Evolutionary conservation across 2,113 vertebrate species (phyloP).

Genomic region (Aythya baeri): DNA sequence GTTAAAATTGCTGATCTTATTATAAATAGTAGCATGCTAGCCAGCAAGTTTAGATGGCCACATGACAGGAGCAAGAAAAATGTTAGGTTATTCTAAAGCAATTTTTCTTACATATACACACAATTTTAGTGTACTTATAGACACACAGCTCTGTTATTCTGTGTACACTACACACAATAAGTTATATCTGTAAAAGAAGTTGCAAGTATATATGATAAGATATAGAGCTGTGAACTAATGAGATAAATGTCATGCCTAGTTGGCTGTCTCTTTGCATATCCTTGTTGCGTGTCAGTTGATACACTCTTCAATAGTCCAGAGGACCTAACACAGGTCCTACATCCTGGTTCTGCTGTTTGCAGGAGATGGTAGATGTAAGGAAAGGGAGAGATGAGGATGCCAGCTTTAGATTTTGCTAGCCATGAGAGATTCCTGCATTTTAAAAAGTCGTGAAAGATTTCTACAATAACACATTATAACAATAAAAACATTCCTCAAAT

Average conservation of each 20-base stretch:
- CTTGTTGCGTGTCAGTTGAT: not conserved
- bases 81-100: not conserved
- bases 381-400: not conserved
- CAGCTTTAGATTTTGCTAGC: not conserved
- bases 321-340: not conserved
- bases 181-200: not conserved
- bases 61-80: not conserved
- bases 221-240: not conserved
- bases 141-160: not conserved
- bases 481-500: not conserved
- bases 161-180: not conserved
- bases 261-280: not conserved
- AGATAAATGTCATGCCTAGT: not conserved
- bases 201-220: not conserved
- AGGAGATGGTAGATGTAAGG: not conserved
- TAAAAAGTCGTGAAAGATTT: not conserved
- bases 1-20: conserved; percentile 12
- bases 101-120: not conserved
- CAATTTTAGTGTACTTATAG: not conserved
- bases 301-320: not conserved
- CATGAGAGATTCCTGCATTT: not conserved
- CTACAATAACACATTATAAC: not conserved
- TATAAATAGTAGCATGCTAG: not conserved
- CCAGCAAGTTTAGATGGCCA: not conserved
- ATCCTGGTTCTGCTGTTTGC: not conserved